Conservation (phyloP, 1,140 invertebrate species). For the Orchesella cincta region DNA sequence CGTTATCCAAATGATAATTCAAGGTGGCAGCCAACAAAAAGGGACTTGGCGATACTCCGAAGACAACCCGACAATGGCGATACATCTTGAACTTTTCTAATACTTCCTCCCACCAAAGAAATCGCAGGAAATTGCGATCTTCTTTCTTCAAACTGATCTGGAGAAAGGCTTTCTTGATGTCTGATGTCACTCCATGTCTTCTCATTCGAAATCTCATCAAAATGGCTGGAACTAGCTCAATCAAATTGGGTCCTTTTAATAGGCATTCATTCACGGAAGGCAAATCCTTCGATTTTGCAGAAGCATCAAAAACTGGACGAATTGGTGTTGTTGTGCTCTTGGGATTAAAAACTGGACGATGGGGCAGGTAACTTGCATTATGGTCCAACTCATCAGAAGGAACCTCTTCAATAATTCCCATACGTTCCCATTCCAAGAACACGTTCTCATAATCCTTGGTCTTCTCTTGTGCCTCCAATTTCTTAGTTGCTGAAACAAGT, state of each 20-base stretch:
- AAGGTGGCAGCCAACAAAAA: constrained; percentile 30
- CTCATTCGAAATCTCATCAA: constrained; percentile 1
- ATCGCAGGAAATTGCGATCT: constrained; percentile 22
- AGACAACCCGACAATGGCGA: constrained; percentile 25
- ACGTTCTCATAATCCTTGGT: background rate
- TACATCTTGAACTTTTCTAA: no score
- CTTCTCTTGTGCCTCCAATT: background rate
- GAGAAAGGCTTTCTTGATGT: constrained; percentile 35
- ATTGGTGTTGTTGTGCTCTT: constrained; percentile 55
- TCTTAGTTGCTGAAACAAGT: no score
- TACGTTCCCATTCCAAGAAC: constrained; percentile 17
- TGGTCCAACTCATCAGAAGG: background rate
- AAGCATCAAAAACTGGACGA: constrained; percentile 37
- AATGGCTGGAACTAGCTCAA: constrained; percentile 35
- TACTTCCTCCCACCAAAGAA: constrained; percentile 42
- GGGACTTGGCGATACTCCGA: constrained; percentile 34
- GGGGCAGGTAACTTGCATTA: constrained; percentile 8
- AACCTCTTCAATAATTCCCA: constrained; percentile 42
- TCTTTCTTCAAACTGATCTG: background rate
- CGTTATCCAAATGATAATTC: background rate
- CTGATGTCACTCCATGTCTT: background rate
- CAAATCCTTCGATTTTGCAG: constrained; percentile 50
- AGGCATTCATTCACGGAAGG: constrained; percentile 54
- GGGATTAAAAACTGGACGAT: background rate
- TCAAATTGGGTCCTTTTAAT: constrained; percentile 32